These are phyloP conservation scores for Scaptomyza cyrtandrae DNA, from an alignment of 2,888 invertebrate genomes.

Conservation along the genomic window DNA sequence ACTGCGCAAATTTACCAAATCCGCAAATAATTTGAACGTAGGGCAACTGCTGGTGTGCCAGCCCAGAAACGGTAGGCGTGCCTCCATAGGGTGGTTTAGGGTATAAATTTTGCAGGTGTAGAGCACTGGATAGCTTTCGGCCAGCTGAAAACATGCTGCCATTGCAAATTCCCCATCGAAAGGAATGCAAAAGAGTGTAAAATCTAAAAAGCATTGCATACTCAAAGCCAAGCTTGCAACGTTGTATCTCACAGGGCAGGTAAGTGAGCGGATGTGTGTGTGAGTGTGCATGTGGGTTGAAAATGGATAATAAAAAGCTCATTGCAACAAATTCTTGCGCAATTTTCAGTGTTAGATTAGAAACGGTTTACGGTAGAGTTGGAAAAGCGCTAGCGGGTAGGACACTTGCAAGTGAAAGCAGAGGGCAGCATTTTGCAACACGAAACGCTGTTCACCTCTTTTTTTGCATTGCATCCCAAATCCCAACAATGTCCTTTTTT, in stretches of 20 bases:
- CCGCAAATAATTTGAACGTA: conserved; percentile 74
- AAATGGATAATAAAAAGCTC: conserved; percentile 80
- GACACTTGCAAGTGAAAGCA: conserved; percentile 1
- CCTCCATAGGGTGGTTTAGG: conserved; percentile 14
- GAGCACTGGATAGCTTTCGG: conserved; percentile 26
- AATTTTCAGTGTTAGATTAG: conserved; percentile 79
- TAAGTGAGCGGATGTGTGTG: conserved; percentile 18
- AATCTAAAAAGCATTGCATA: conserved; percentile 55
- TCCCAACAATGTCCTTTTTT: conserved; percentile 5
- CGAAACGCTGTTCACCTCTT: conserved; percentile 55
- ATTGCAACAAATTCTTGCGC: conserved; percentile 79
- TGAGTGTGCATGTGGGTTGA: conserved; percentile 44
- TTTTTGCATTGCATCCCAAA: conserved; percentile 25
- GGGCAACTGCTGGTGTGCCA: conserved; percentile 25
- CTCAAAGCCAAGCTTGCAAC: conserved; percentile 33
- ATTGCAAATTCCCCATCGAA: conserved; percentile 67
- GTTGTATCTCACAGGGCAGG: conserved; percentile 2
- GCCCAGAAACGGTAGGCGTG: conserved; percentile 24
- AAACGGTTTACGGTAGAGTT: conserved; percentile 43
- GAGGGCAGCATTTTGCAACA: conserved; percentile 29
- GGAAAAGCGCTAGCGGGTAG: background rate
- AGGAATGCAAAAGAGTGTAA: conserved; percentile 75
- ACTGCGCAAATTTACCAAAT: conserved; percentile 66
- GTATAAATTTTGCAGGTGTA: conserved; percentile 63
- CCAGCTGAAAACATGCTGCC: conserved; percentile 66